Evolutionary conservation across 2,888 invertebrate genomes (phyloP), one percentile per base, ranked within the genome.

Genomic region (Ligdia adustata): DNA sequence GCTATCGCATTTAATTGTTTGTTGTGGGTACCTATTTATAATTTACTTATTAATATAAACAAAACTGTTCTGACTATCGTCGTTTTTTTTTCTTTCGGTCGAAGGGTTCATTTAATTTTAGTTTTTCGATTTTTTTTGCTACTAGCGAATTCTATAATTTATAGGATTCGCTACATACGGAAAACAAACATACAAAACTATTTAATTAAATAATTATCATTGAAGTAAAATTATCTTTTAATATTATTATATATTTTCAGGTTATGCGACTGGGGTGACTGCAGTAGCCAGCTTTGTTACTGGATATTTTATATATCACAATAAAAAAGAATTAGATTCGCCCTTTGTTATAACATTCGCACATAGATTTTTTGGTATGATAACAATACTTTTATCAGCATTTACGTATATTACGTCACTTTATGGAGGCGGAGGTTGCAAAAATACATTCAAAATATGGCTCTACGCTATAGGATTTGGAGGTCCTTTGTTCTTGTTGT

Each of bases 401-500:
- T 5, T 27, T n/a, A 12, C 27, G 9, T 37, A 27, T 4, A 11
- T 28, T 3, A n/a, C 9, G 0, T 27, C 27, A 7, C 15, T 37
- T 7, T 22, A 22, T 22, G 22, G 22, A n/a, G 22, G n/a, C 4
- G 37, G 27, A 16, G 27, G 26, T 4, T 37, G 37, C n/a, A 9
- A 27, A n/a, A 16, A 9, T 4, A 28, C n/a, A 1, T 26, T 37
- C 15, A 9, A 11, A 2, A 9, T 16, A 1, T 37, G 37, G 37
- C 11, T 27, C 9, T 15, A 18, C 18, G 7, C n/a, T 4, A 27
- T 37, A 4, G 37, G 27, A n/a, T 4, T 5, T 3, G 20, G 31
- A 31, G 15, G 68, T 61, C 69, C 64, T 67, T 72, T 72, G 7
- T 22, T 22, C 7, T 7, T 22, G 4, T 22, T 22, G 22, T 22